phyloP scores from a whole-genome alignment of 2,797 vertebrate genomes.

The Monodelphis domestica region DNA sequence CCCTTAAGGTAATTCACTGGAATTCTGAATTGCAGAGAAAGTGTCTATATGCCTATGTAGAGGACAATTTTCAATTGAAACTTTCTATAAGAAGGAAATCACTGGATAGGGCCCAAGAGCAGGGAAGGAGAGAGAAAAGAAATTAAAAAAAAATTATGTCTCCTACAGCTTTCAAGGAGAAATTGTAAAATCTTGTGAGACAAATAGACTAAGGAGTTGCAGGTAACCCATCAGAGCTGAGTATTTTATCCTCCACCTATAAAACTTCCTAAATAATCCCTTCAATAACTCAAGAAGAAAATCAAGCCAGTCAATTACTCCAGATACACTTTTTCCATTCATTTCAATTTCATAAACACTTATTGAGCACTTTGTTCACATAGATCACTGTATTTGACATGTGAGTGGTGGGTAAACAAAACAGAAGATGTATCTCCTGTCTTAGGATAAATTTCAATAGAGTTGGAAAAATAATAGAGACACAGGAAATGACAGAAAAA shows the following conservation, averaged over 20 bases:
- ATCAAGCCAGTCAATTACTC: neutral
- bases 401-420: neutral
- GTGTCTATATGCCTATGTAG: neutral
- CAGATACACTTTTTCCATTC: neutral
- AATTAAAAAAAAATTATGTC: neutral
- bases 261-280: neutral
- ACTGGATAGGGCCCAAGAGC: neutral
- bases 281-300: neutral
- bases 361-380: neutral
- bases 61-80: neutral
- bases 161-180: neutral
- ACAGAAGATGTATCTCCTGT: slow-evolving; percentile 1
- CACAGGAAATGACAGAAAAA: slow-evolving; percentile 31
- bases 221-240: neutral
- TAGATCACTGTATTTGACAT: neutral
- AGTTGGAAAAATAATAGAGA: neutral
- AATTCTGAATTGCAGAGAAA: neutral
- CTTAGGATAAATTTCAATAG: slow-evolving; percentile 29
- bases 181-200: neutral
- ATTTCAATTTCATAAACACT: neutral
- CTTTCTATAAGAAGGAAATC: neutral
- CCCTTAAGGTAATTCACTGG: neutral
- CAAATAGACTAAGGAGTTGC: neutral
- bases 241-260: neutral
- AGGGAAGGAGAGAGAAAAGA: neutral